These are phyloP conservation scores for Carollia perspicillata DNA, from an alignment of 2,113 vertebrate species.

Conservation along the genomic window DNA sequence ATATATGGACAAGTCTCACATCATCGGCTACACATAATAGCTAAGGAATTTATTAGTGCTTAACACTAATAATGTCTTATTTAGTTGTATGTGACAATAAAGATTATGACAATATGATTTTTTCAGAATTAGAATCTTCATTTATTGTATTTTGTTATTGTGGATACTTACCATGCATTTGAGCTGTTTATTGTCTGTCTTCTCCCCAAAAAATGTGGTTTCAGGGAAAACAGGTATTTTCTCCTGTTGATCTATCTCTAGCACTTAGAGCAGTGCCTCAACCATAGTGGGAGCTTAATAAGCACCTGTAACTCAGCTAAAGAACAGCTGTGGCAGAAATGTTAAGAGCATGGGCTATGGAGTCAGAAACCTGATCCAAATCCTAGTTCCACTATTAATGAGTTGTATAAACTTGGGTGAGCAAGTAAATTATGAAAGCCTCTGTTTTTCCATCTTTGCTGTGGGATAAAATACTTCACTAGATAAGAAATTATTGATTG, in stretches of 20 bases:
- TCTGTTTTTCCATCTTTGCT: background rate
- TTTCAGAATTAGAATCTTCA: background rate
- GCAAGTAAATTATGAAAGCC: background rate
- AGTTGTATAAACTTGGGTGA: background rate
- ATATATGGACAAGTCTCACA: background rate
- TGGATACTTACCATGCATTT: background rate
- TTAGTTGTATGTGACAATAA: background rate
- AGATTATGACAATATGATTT: background rate
- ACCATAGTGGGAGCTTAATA: background rate
- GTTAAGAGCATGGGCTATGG: background rate
- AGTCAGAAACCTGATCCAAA: background rate
- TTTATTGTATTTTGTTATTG: background rate
- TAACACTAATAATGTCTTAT: background rate
- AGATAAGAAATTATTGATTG: background rate
- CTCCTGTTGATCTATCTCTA: background rate
- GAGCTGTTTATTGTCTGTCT: background rate
- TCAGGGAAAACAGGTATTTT: background rate
- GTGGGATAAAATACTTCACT: background rate
- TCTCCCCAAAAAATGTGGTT: background rate
- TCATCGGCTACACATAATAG: background rate
- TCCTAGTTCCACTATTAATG: background rate
- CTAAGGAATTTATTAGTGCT: background rate
- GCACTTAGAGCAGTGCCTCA: background rate
- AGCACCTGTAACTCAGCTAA: background rate
- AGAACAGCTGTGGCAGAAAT: background rate